phyloP scores from a whole-genome alignment of 1,140 invertebrate species.

The Euwallacea similis region DNA sequence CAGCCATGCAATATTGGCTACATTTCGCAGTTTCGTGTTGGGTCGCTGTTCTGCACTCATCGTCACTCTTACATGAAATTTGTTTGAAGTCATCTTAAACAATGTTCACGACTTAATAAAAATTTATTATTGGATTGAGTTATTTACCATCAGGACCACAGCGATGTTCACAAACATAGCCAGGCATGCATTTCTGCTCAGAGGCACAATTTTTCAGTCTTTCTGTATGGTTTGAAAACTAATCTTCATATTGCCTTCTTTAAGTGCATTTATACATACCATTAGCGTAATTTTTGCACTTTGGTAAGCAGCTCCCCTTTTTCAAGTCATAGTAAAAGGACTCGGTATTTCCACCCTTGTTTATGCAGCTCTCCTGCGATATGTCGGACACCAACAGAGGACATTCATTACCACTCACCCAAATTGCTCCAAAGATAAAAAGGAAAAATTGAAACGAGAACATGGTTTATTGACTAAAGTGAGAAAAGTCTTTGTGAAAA shows the following conservation, averaged over 20 bases:
- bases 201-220: not conserved
- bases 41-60: too few species aligned
- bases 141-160: conserved; percentile 11
- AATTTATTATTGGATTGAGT: too few species aligned
- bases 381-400: conserved; percentile 14
- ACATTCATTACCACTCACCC: not conserved
- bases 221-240: not conserved
- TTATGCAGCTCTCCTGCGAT: conserved; percentile 15
- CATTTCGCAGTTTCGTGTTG: too few species aligned
- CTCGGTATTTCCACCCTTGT: not conserved
- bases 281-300: conserved; percentile 4
- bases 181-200: conserved; percentile 12
- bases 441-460: not conserved
- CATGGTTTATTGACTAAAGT: too few species aligned
- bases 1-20: conserved; percentile 16
- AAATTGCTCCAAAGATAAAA: too few species aligned
- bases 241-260: not conserved
- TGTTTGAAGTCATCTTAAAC: too few species aligned
- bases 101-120: too few species aligned
- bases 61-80: too few species aligned
- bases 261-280: not conserved
- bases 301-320: not conserved
- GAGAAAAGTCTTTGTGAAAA: too few species aligned
- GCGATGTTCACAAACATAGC: conserved; percentile 16
- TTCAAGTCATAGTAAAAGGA: conserved; percentile 24